These are phyloP conservation scores for Himalopsyche kuldschensis DNA, from an alignment of 2,888 invertebrate genomes.

Conservation along the genomic window DNA sequence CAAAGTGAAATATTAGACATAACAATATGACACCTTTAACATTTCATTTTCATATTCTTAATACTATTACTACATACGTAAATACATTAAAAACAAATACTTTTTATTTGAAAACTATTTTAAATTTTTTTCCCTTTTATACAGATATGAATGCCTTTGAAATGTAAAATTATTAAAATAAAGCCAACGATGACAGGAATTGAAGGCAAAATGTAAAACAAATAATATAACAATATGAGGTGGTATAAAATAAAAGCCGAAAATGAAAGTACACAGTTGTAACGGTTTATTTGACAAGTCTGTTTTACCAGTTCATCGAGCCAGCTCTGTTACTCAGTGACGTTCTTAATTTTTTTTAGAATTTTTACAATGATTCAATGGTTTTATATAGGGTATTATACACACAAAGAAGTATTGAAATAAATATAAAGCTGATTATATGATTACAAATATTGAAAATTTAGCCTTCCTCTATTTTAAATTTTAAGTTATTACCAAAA, in stretches of 20 bases:
- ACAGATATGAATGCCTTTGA: background rate
- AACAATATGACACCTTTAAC: too few relatives aligned
- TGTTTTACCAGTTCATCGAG: slow-evolving; percentile 21
- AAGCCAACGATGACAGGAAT: background rate
- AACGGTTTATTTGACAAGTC: slow-evolving; percentile 22
- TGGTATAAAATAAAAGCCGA: background rate
- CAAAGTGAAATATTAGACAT: too few relatives aligned
- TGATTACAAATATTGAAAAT: too few relatives aligned
- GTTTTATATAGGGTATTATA: too few relatives aligned
- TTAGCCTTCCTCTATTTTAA: too few relatives aligned
- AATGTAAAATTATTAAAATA: background rate
- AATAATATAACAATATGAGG: background rate
- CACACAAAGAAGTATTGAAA: too few relatives aligned
- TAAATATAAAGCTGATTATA: too few relatives aligned
- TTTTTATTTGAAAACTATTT: background rate
- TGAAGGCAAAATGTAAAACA: background rate
- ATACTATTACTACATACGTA: too few relatives aligned
- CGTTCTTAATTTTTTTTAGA: background rate
- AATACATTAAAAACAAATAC: too few relatives aligned
- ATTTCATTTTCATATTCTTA: too few relatives aligned
- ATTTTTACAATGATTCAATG: too few relatives aligned
- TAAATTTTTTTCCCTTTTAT: background rate
- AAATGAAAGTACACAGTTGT: background rate
- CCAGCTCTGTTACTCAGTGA: background rate
- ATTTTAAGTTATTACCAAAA: too few relatives aligned